Conservation (phyloP, 2,113 vertebrate genomes). For the Phasianus colchicus region DNA sequence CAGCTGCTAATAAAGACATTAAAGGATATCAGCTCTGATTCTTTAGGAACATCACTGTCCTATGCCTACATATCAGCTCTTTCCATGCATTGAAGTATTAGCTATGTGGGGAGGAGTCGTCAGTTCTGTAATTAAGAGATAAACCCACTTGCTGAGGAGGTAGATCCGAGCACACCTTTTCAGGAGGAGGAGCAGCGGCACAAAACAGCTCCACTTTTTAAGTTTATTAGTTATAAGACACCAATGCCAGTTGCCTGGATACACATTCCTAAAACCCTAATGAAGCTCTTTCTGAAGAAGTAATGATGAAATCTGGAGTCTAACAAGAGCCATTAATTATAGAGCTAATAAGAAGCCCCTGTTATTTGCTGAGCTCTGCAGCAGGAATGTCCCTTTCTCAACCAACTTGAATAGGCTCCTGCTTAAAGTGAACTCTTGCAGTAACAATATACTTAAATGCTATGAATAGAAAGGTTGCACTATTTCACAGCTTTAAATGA, state of each 20-base stretch:
- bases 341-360: slow-evolving; percentile 24
- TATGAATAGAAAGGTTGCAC: neutral
- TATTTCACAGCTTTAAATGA: slow-evolving; percentile 29
- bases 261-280: slow-evolving; percentile 23
- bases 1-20: neutral
- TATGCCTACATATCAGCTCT: neutral
- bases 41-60: neutral
- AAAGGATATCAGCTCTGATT: neutral
- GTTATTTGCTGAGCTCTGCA: slow-evolving; percentile 40
- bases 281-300: slow-evolving; percentile 8
- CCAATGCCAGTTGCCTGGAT: slow-evolving; percentile 2
- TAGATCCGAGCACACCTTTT: neutral
- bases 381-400: slow-evolving; percentile 29
- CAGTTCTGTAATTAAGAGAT: neutral
- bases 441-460: neutral
- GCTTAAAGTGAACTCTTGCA: slow-evolving; percentile 34
- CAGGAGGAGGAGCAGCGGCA: neutral
- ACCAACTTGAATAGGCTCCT: slow-evolving; percentile 43
- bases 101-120: neutral
- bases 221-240: neutral
- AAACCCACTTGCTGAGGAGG: neutral
- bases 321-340: slow-evolving; percentile 65
- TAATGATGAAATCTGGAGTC: slow-evolving; percentile 56
- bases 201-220: neutral
- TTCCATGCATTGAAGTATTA: neutral